Evolutionary conservation across 2,888 invertebrate genomes (phyloP), one percentile per base, ranked within the genome.

Genomic region (Synanthedon myopaeformis): DNA sequence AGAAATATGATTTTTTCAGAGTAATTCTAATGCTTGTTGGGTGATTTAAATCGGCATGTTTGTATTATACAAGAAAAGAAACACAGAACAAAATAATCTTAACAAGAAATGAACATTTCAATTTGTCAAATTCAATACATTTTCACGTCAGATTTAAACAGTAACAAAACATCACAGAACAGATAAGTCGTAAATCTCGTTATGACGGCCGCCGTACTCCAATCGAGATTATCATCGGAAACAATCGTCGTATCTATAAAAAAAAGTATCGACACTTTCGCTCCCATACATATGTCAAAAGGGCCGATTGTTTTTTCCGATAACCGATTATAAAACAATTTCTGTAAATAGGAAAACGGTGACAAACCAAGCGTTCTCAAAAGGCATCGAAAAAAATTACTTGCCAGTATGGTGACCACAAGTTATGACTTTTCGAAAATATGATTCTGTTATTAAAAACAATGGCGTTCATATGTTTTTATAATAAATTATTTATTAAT

Each of bases 241-340:
- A 70, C 71, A 69, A 70, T 72, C 65, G 71, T 61, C 59, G 57
- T 59, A 59, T 61, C 57, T 59, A 64, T 66, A 74, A 71, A 49
- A 49, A n/a, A 74, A 73, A 72, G 55, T 52, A 57, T 56, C 59
- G 61, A 61, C 70, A 69, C 70, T 66, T 67, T 69, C 63, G 66
- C 65, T 56, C 62, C 53, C 59, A 69, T 63, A 55, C 55, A 23
- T 59, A 41, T 13, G 42, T 49, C 54, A 54, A 55, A 57, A 52
- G 54, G 13, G n/a, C 56, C 55, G 50, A 17, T 45, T 64, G 54
- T 57, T 68, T 68, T 71, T 67, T 56, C 62, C 53, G 19, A 53
- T 59, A 55, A 57, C 35, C 57, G 54, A 63, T 69, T 69, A 66
- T 64, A 67, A 63, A 62, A 67, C 65, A 63, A 70, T 72, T 67